A percentile compares a stretch with the other conserved stretches of the same genome.
Evolutionary conservation across 2,113 vertebrate genomes (phyloP).

Genomic region (Speoplatyrhinus poulsoni): DNA sequence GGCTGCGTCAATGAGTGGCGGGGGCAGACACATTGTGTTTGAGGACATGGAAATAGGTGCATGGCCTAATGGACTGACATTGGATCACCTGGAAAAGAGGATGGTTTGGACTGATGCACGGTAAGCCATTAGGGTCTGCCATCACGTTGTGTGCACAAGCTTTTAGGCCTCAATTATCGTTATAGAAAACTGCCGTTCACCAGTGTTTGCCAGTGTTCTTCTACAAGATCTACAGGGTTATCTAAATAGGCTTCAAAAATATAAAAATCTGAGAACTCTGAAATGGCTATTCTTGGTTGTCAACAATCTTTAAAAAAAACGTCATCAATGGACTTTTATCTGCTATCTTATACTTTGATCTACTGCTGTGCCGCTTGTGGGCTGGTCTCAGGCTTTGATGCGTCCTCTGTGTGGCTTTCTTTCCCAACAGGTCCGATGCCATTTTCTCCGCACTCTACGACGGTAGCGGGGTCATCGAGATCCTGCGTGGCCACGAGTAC

Average conservation of each 20-base stretch:
- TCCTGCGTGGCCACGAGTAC: slow-evolving; percentile 93
- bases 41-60: slow-evolving; percentile 98
- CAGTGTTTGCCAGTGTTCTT: neutral
- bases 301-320: slow-evolving; percentile 47
- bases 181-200: neutral
- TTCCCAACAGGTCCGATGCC: slow-evolving; percentile 88
- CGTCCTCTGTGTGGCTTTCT: slow-evolving; percentile 19
- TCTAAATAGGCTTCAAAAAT: slow-evolving; percentile 42
- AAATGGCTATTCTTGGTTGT: slow-evolving; percentile 31
- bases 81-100: slow-evolving; percentile 96
- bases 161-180: slow-evolving; percentile 4
- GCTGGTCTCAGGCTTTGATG: neutral
- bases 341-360: slow-evolving; percentile 34
- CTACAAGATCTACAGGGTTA: neutral
- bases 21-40: slow-evolving; percentile 90
- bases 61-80: slow-evolving; percentile 96
- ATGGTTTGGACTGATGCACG: slow-evolving; percentile 99
- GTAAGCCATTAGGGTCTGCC: slow-evolving; percentile 62
- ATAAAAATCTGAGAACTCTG: slow-evolving; percentile 41
- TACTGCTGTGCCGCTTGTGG: neutral
- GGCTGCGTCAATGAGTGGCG: slow-evolving; percentile 95
- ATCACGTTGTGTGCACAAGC: slow-evolving; percentile 1
- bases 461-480: slow-evolving; percentile 91
- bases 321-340: slow-evolving; percentile 22
- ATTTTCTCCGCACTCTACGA: slow-evolving; percentile 98